Conservation (phyloP, 2,797 vertebrate species). For the Cossypha polioptera region DNA sequence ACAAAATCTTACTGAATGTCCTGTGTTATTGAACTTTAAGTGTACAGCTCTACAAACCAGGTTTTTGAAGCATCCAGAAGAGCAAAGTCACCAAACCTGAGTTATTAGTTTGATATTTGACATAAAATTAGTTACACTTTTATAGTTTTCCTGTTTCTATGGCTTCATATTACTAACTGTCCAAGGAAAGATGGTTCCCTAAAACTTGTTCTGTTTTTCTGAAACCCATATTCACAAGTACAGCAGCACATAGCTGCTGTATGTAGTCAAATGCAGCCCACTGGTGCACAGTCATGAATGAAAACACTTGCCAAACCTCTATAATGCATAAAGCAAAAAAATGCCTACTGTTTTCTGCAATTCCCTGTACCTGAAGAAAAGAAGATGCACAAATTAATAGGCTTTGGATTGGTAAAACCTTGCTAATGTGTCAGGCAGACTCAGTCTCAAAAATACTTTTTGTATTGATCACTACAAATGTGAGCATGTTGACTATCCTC, state of each 20-base stretch:
- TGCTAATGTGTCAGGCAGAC: background rate
- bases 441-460: background rate
- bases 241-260: background rate
- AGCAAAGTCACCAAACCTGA: background rate
- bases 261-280: background rate
- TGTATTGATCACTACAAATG: background rate
- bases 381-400: background rate
- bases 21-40: background rate
- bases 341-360: background rate
- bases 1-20: background rate
- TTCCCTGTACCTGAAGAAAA: background rate
- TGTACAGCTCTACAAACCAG: background rate
- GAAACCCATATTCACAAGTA: background rate
- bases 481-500: background rate
- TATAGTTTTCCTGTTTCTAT: background rate
- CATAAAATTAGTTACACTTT: background rate
- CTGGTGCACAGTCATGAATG: background rate
- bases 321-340: background rate
- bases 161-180: background rate
- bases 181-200: background rate
- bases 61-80: background rate
- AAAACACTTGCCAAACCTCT: background rate
- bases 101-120: background rate
- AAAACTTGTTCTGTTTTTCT: background rate
- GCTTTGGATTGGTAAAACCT: background rate